Base-by-base conservation (phyloP, 2,797 vertebrate genomes). In the Tadarida brasiliensis region DNA sequence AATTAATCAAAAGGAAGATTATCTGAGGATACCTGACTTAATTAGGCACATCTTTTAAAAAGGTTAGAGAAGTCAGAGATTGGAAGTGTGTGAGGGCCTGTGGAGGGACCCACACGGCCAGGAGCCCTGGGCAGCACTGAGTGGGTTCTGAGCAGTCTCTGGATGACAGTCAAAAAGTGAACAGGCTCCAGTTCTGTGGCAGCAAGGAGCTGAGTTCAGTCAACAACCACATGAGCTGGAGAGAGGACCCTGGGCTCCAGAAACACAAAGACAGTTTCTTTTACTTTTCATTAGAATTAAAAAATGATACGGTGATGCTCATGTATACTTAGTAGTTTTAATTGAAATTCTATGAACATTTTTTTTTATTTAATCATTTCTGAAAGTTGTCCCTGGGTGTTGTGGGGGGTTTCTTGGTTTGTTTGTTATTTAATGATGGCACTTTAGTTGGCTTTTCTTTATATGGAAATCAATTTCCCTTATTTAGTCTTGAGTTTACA, bases 91-190 rank as follows among this genome's bases (percentile, higher is more conserved):
- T 83, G 44, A 56, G 1, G 2, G 0, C 0, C 11, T n/a, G 4
- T 14, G 10, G 35, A 63, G 33, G 3, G 20, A 15, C 0, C 9
- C 3, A 0, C 4, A 1, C 35, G 11, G 0, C 14, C 54, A 63
- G 17, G 17, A 44, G 9, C 0, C 54, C 2, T 7, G 1, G 28
- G n/a, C 2, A 88, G 1, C 49, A 17, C 3, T 28, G 7, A 5
- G 12, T 4, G 2, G 1, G 26, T 1, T 22, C 16, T 71, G 1
- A 93, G 4, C 4, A 51, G 35, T 20, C 16, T n/a, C 57, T 47
- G 44, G 4, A 17, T 9, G 5, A 56, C 2, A 67, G 8, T 1
- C 8, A 20, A 1, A 4, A 14, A 84, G 15, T 35, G 3, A 65
- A 74, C 8, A 51, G 8, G 2, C 26, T 8, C 70, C 15, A 19